Percentiles rank a stretch among this genome's conserved stretches.
Conservation (phyloP, 2,113 vertebrate species). For the Scomber scombrus region DNA sequence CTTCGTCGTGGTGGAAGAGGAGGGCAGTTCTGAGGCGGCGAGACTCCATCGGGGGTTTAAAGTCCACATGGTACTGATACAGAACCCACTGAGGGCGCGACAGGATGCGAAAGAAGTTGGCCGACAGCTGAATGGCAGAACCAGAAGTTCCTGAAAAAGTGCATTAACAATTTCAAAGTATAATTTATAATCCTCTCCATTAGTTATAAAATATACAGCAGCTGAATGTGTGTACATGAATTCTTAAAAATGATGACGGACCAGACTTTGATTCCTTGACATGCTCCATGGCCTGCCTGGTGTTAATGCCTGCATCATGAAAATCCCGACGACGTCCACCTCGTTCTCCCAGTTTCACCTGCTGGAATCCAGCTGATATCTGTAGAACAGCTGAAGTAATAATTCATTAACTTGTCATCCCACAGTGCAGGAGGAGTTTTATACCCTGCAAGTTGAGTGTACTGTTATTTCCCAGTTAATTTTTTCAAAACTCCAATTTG, state of each 20-base stretch:
- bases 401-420: background rate
- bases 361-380: constrained; percentile 92
- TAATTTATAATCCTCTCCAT: background rate
- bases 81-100: constrained; percentile 94
- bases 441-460: too few relatives aligned
- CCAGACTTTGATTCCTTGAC: constrained; percentile 92
- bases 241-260: constrained; percentile 52
- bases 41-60: constrained; percentile 92
- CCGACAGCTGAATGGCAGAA: constrained; percentile 79
- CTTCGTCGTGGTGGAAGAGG: constrained; percentile 90
- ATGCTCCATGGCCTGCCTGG: constrained; percentile 90
- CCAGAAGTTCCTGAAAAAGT: constrained; percentile 87
- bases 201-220: background rate
- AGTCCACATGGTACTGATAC: constrained; percentile 94
- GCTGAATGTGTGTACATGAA: accelerated
- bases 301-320: constrained; percentile 90
- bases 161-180: background rate
- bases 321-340: constrained; percentile 91
- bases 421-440: too few relatives aligned
- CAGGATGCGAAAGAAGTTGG: constrained; percentile 90
- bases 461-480: too few relatives aligned
- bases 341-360: constrained; percentile 89
- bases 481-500: too few relatives aligned
- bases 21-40: constrained; percentile 89
- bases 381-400: constrained; percentile 74